Evolutionary conservation across 2,888 invertebrate genomes (phyloP), one percentile per base, ranked within the genome.

Genomic region (Leistus spinibarbis): DNA sequence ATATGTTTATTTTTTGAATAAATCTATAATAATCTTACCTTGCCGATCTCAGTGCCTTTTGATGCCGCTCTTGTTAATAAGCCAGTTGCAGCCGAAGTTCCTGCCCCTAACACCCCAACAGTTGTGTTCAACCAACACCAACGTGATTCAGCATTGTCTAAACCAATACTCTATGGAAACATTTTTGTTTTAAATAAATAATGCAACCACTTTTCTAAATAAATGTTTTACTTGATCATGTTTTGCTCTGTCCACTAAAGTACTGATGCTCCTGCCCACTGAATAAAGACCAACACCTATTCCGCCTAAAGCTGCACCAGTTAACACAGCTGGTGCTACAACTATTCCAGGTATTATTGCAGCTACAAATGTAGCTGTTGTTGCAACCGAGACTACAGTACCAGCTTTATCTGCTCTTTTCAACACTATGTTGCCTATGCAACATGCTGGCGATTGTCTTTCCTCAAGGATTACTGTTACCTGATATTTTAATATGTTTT

Each of bases 201-300:
- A 10, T 9, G 13, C 13, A 53, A 9, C 13, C 13, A 10, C 9
- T 53, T 53, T 53, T 53, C 54, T 13, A 53, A 53, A 10, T 53
- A 10, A 13, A 53, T 13, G 9, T 22, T 27, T 63, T 65, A 77
- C 77, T 70, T 77, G 74, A 54, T 65, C 19, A 64, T 78, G 78
- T 56, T 64, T 62, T 27, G 60, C 68, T 10, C 78, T 65, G n/a
- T 78, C 76, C 0, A 54, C 62, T 17, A 78, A 69, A 40, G 60
- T 63, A 4, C 54, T 22, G 23, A 68, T 63, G 54, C 76, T 77
- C 76, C 78, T 76, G 20, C 71, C 78, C 16, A 71, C 54, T 2
- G 71, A 67, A 62, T 78, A 78, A 20, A 57, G 17, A 0, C 77
- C 78, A 24, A 63, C 73, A 17, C 54, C 68, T 17, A 71, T 2